Conservation (phyloP, 2,113 vertebrate genomes). For the Campylomormyrus numenius region DNA sequence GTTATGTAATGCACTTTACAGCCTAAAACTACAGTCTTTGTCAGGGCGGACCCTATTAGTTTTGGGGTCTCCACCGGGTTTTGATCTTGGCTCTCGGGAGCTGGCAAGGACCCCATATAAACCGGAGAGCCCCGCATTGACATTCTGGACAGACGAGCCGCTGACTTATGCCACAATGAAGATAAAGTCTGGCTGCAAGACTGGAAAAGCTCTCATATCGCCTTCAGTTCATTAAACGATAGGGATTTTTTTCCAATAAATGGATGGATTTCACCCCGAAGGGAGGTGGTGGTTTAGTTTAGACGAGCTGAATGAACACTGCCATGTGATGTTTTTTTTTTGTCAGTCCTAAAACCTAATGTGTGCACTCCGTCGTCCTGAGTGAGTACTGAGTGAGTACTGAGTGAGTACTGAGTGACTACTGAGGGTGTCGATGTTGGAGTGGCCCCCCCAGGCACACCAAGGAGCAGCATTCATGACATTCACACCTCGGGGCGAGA, state of each 20-base stretch:
- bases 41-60: not conserved
- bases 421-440: not conserved
- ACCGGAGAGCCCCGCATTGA: not conserved
- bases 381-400: not conserved
- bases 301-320: not conserved
- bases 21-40: not conserved
- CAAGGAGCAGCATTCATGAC: not conserved
- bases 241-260: not conserved
- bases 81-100: not conserved
- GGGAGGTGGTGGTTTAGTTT: not conserved
- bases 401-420: not conserved
- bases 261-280: not conserved
- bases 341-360: not conserved
- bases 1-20: not conserved
- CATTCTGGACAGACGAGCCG: not conserved
- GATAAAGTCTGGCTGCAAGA: conserved; percentile 8
- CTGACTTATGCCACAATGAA: not conserved
- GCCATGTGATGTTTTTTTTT: not conserved
- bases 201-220: not conserved
- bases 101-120: not conserved
- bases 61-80: not conserved
- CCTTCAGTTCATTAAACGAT: conserved; percentile 18
- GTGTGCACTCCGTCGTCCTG: not conserved
- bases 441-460: not conserved
- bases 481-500: not conserved